A percentile compares a stretch with the other conserved stretches of the same genome.
Evolutionary conservation across 2,888 invertebrate species (phyloP).

Genomic region (Andrena minutula): DNA sequence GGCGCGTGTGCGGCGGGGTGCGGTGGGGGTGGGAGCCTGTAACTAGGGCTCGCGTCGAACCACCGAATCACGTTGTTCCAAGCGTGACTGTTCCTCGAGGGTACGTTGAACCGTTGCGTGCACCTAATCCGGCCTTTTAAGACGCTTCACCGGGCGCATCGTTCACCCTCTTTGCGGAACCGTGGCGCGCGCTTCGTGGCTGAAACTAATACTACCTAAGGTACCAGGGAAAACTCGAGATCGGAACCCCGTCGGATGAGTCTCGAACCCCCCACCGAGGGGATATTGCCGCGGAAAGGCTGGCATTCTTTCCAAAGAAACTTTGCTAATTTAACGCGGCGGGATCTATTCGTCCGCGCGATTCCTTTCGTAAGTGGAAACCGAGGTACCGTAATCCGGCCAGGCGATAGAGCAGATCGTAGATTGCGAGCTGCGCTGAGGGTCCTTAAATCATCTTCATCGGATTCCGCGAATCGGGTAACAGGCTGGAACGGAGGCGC

Average conservation of each 20-base stretch:
- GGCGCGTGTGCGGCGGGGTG: neutral
- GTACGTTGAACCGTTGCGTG: conserved; percentile 59
- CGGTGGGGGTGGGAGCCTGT: conserved; percentile 3
- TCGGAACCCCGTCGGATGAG: neutral
- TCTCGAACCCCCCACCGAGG: neutral
- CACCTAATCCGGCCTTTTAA: conserved; percentile 32
- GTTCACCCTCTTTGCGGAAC: conserved; percentile 5
- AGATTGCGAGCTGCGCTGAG: neutral
- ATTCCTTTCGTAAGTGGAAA: conserved; percentile 1
- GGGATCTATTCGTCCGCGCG: neutral
- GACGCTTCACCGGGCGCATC: conserved; percentile 23
- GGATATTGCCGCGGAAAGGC: neutral
- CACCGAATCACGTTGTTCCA: conserved; percentile 27
- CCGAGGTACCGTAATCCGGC: neutral
- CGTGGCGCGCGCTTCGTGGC: neutral
- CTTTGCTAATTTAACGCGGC: no score
- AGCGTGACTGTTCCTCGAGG: conserved; percentile 28
- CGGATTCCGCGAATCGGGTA: conserved; percentile 51
- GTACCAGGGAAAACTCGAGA: neutral
- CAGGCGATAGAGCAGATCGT: conserved; percentile 9
- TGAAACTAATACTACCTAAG: neutral
- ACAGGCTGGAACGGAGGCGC: conserved; percentile 40
- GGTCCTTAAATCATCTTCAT: conserved; percentile 40
- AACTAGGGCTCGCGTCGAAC: conserved; percentile 29
- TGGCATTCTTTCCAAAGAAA: no score